Percentiles rank a stretch among this genome's conserved stretches.
phyloP scores from a whole-genome alignment of 2,113 vertebrate genomes.

The Eurystomus gularis region DNA sequence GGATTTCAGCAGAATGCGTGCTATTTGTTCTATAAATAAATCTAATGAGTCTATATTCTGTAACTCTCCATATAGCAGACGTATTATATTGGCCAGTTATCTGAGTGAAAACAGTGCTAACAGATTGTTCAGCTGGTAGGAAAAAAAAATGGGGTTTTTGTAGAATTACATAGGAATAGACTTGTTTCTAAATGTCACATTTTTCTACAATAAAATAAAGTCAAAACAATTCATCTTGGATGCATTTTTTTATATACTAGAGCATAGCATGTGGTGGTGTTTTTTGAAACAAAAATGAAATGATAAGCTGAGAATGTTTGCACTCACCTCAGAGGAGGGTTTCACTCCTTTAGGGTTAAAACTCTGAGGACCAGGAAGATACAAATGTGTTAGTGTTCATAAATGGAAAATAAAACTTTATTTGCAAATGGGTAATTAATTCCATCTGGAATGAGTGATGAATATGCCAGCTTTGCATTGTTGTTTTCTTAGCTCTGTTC shows the following conservation, averaged over 20 bases:
- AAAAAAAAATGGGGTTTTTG: background rate
- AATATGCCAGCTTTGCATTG: background rate
- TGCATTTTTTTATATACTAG: background rate
- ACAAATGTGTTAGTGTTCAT: background rate
- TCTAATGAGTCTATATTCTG: background rate
- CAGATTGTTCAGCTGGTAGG: background rate
- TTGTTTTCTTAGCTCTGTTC: background rate
- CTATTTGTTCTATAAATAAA: constrained; percentile 7
- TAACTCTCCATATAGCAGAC: background rate
- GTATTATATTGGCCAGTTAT: background rate
- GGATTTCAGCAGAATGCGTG: background rate
- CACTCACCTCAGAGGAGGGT: background rate
- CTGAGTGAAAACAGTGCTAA: background rate
- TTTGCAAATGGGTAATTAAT: background rate
- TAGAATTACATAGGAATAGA: background rate
- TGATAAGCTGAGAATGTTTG: background rate
- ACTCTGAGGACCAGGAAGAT: background rate
- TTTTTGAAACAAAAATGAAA: background rate
- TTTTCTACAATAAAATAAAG: background rate
- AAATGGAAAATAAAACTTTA: background rate
- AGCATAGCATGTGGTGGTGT: background rate
- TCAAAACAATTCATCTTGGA: background rate
- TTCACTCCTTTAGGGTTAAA: background rate
- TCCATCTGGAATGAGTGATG: background rate
- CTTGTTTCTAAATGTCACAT: background rate